Evolutionary conservation across 1,140 invertebrate species (phyloP), one percentile per base, ranked within the genome.

Genomic region (Augochlora pura): DNA sequence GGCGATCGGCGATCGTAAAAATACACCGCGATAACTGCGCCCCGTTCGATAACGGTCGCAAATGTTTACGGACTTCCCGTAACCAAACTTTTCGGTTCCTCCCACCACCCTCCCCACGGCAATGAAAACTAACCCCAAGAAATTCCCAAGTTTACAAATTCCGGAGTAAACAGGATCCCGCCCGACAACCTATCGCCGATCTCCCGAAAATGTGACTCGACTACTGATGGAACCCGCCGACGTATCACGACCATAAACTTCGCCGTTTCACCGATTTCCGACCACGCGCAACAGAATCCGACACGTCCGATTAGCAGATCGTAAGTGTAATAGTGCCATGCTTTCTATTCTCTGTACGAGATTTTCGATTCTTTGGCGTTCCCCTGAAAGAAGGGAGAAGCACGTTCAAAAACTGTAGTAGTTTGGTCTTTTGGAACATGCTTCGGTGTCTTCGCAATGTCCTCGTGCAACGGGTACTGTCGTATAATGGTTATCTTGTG

Each of bases 121-220:
- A 60, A 77, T 69, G 79, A 73, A 70, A 70, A 75, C 79, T 86
- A 85, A 86, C 84, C 84, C 75, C 49, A 46, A 64, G 32, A 82
- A 80, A 85, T 80, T 82, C 49, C 52, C 80, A 85, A 85, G 85
- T 80, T 38, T n/a, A 72, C 42, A 66, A 62, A 72, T 63, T 23
- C 59, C 54, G 27, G 70, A 77, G 38, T 77, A 66, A 66, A 72
- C 39, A 21, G 16, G 10, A 32, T 10, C 67, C 8, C 38, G 21
- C 25, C 38, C n/a, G 7, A 10, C 9, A 1, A 39, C 18, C 5
- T 6, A 6, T 14, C 3, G 32, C 18, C 46, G 23, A 10, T n/a
- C 1, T 10, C 14, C 38, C 39, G 39, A 66, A 23, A 52, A 79
- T 73, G 54, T 66, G 63, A 73, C 39, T 49, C 62, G 38, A n/a